These are phyloP conservation scores for Flabesymbios commensalis DNA, from an alignment of 2,888 invertebrate genomes.

Conservation along the genomic window DNA sequence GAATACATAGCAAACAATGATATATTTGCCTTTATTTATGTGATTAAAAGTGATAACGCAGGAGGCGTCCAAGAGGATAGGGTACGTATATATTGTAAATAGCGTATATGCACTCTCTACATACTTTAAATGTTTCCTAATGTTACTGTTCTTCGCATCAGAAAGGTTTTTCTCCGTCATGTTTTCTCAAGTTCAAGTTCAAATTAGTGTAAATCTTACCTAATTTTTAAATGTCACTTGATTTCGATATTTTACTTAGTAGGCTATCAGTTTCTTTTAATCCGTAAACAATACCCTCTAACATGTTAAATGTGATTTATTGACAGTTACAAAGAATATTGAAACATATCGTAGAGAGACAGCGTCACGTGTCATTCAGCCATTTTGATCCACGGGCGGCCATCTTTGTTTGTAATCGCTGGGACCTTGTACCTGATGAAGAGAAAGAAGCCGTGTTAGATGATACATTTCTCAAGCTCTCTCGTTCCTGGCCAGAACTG, in stretches of 20 bases:
- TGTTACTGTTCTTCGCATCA: no score
- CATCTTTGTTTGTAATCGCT: slow-evolving; percentile 53
- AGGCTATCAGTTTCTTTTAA: no score
- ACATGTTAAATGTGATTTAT: no score
- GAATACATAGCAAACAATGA: slow-evolving; percentile 41
- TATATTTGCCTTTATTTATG: slow-evolving; percentile 48
- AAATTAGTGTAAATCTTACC: no score
- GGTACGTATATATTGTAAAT: slow-evolving; percentile 40
- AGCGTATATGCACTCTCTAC: no score
- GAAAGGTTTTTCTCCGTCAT: no score
- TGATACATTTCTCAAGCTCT: slow-evolving; percentile 39
- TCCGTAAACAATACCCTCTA: no score
- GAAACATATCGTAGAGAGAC: slow-evolving; percentile 30
- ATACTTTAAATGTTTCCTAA: no score
- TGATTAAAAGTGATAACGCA: slow-evolving; percentile 52
- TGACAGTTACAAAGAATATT: slow-evolving; percentile 41
- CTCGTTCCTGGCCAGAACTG: slow-evolving; percentile 42
- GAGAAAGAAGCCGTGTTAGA: slow-evolving; percentile 39
- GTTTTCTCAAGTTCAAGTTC: no score
- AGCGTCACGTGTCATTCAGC: slow-evolving; percentile 31
- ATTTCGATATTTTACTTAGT: no score
- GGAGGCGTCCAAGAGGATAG: slow-evolving; percentile 54
- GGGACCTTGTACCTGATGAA: slow-evolving; percentile 44
- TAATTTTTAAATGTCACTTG: no score
- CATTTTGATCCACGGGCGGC: slow-evolving; percentile 46